Evolutionary conservation across 2,113 vertebrate species (phyloP).

Genomic region (Datnioides undecimradiatus): DNA sequence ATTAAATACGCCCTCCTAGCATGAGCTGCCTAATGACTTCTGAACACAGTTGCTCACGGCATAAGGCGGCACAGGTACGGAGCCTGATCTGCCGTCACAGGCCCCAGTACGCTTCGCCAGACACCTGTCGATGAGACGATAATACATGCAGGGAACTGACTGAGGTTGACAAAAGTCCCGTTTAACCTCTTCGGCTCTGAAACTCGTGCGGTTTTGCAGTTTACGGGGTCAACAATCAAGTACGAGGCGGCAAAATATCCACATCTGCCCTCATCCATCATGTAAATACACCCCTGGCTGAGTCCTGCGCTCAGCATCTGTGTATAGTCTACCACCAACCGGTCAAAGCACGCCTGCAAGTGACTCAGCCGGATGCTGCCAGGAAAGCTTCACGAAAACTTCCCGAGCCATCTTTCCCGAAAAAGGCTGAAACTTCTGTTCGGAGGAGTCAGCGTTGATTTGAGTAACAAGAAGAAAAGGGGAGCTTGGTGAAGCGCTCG

Average conservation of each 20-base stretch:
- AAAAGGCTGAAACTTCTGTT: neutral
- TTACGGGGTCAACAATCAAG: neutral
- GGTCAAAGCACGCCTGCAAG: constrained; percentile 15
- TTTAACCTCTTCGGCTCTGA: neutral
- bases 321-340: constrained; percentile 64
- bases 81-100: too few relatives aligned
- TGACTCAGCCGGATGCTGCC: constrained; percentile 28
- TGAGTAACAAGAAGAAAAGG: neutral
- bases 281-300: neutral
- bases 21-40: too few relatives aligned
- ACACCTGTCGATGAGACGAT: neutral
- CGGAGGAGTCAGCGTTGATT: constrained; percentile 14
- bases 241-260: neutral
- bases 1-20: too few relatives aligned
- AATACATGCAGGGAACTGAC: neutral
- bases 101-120: too few relatives aligned
- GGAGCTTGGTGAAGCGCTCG: constrained; percentile 15
- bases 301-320: constrained; percentile 36
- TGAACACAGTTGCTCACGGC: too few relatives aligned
- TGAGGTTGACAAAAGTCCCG: neutral
- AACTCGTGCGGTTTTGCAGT: neutral
- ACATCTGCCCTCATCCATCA: neutral
- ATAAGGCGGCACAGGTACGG: too few relatives aligned
- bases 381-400: constrained; percentile 60
- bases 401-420: constrained; percentile 15